Evolutionary conservation across 2,888 invertebrate species (phyloP).

Genomic region (Lithodes maja): DNA sequence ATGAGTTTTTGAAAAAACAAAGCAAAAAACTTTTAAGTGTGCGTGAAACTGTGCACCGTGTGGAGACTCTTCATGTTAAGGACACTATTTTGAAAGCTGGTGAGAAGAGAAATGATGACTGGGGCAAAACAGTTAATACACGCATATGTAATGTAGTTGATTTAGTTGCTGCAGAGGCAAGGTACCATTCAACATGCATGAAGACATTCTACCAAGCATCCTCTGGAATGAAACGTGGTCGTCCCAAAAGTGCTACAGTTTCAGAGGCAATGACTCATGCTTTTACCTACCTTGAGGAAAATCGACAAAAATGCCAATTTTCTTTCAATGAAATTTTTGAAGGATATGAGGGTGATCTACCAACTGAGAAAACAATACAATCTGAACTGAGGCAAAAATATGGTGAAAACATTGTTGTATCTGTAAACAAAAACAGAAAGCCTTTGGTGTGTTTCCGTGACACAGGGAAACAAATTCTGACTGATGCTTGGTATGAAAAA

Average conservation of each 20-base stretch:
- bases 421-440: constrained; percentile 27
- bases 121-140: constrained; percentile 24
- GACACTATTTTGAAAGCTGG: constrained; percentile 32
- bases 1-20: constrained; percentile 27
- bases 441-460: constrained; percentile 18
- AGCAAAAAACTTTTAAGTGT: constrained; percentile 15
- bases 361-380: constrained; percentile 44
- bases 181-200: constrained; percentile 38
- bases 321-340: constrained; percentile 43
- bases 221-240: constrained; percentile 31
- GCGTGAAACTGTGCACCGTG: constrained; percentile 27
- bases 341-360: constrained; percentile 40
- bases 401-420: constrained; percentile 41
- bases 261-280: constrained; percentile 44
- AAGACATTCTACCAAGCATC: constrained; percentile 22
- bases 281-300: constrained; percentile 32
- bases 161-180: constrained; percentile 38
- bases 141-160: constrained; percentile 28
- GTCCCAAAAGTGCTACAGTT: constrained; percentile 41
- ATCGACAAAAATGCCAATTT: constrained; percentile 42
- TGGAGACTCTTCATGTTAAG: constrained; percentile 28
- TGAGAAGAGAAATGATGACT: constrained; percentile 29
- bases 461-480: constrained; percentile 37
- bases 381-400: constrained; percentile 37
- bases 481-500: constrained; percentile 26